phyloP scores from a whole-genome alignment of 2,888 invertebrate genomes.

The Muschampia plurimacula region DNA sequence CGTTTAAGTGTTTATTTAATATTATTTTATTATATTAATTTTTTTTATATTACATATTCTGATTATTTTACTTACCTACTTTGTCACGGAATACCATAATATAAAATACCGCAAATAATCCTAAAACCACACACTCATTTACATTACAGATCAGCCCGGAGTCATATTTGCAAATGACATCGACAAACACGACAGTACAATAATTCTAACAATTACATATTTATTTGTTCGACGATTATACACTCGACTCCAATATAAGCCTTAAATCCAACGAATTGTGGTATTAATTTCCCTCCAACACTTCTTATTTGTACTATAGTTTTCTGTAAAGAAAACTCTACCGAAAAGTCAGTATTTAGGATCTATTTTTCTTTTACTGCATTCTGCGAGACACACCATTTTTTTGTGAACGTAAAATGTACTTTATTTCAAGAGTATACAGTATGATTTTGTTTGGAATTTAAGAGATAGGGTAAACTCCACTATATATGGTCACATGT shows the following conservation, averaged over 20 bases:
- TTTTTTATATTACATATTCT: no score
- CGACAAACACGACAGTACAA: conserved; percentile 52
- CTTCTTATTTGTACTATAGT: conserved; percentile 78
- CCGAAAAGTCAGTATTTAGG: conserved; percentile 13
- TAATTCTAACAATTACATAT: conserved; percentile 63
- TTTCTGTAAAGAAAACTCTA: conserved; percentile 41
- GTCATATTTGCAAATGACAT: conserved; percentile 71
- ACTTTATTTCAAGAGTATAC: neutral
- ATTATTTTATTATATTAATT: no score
- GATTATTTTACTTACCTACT: no score
- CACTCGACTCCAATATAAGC: conserved; percentile 80
- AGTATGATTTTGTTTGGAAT: conserved; percentile 2
- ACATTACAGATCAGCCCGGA: conserved; percentile 47
- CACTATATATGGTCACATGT: conserved; percentile 72
- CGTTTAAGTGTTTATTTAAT: no score
- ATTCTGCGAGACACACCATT: neutral
- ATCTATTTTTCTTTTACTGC: conserved; percentile 26
- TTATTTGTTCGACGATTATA: conserved; percentile 80
- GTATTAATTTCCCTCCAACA: conserved; percentile 85
- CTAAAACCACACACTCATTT: conserved; percentile 44
- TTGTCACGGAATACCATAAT: neutral
- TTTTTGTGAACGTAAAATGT: neutral
- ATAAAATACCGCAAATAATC: conserved; percentile 36
- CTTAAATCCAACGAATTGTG: conserved; percentile 83
- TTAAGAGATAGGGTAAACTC: conserved; percentile 61